These are phyloP conservation scores for Chlorodrepanis virens DNA, from an alignment of 2,113 vertebrate species.

Conservation along the genomic window DNA sequence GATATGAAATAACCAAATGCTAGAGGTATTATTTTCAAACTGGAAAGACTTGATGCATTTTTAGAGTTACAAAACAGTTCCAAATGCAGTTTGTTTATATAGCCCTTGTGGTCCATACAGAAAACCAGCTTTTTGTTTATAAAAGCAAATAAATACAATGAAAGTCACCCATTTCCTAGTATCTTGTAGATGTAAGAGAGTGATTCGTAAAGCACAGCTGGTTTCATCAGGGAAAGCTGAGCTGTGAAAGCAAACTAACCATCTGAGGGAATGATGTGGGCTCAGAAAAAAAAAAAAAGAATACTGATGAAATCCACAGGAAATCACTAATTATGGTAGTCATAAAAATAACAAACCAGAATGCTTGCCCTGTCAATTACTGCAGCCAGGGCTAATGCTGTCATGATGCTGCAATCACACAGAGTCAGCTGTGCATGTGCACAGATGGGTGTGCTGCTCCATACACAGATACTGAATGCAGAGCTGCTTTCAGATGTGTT, in stretches of 20 bases:
- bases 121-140: not conserved
- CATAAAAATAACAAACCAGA: not conserved
- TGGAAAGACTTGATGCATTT: not conserved
- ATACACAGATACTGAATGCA: not conserved
- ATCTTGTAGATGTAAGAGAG: not conserved
- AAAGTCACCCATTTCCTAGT: not conserved
- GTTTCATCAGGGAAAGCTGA: not conserved
- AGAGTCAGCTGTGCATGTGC: not conserved
- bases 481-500: not conserved
- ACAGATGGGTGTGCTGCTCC: not conserved
- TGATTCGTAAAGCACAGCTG: not conserved
- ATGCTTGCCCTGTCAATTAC: not conserved
- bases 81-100: not conserved
- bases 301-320: not conserved
- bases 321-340: slow-evolving; percentile 4
- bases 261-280: not conserved
- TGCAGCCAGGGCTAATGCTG: not conserved
- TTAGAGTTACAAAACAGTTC: not conserved
- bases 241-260: not conserved
- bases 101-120: not conserved
- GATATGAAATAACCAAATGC: not conserved
- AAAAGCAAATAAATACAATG: not conserved
- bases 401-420: not conserved
- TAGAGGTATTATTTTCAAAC: not conserved
- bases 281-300: not conserved